phyloP scores from a whole-genome alignment of 2,888 invertebrate genomes.

The Volucella zonaria region DNA sequence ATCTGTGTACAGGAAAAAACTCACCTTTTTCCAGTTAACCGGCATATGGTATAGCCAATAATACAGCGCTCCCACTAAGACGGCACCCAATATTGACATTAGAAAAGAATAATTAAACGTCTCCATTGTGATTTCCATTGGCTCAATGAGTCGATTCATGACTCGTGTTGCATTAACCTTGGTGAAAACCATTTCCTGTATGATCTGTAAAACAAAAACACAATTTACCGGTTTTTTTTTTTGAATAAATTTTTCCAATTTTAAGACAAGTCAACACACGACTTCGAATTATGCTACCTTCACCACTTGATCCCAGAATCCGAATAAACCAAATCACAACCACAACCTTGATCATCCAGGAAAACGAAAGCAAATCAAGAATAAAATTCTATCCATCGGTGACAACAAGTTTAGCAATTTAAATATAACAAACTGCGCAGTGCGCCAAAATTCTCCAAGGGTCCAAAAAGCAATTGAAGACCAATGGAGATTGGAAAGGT shows the following conservation, averaged over 20 bases:
- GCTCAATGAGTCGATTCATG: constrained; percentile 40
- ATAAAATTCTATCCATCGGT: constrained; percentile 1
- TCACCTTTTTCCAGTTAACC: constrained; percentile 65
- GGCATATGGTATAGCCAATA: constrained; percentile 60
- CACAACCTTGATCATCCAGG: constrained; percentile 52
- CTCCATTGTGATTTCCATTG: constrained; percentile 47
- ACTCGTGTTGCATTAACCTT: constrained; percentile 44
- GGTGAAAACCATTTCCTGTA: constrained; percentile 41
- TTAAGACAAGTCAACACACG: background rate
- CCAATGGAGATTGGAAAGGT: background rate
- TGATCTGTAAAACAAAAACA: constrained; percentile 27
- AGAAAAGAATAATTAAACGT: constrained; percentile 23
- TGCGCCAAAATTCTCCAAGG: constrained; percentile 22
- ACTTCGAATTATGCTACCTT: constrained; percentile 23
- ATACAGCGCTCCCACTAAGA: constrained; percentile 17
- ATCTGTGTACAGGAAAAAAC: constrained; percentile 4
- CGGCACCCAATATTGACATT: background rate
- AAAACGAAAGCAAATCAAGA: constrained; percentile 23
- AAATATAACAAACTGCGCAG: constrained; percentile 60
- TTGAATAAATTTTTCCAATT: constrained; percentile 9
- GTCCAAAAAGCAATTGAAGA: constrained; percentile 19
- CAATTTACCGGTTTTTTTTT: background rate
- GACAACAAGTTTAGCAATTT: constrained; percentile 66
- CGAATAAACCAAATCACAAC: constrained; percentile 11
- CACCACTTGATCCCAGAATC: constrained; percentile 49